A percentile compares a stretch with the other conserved stretches of the same genome.
Conservation (phyloP, 2,888 invertebrate species). For the Ypsolopha scabrella region DNA sequence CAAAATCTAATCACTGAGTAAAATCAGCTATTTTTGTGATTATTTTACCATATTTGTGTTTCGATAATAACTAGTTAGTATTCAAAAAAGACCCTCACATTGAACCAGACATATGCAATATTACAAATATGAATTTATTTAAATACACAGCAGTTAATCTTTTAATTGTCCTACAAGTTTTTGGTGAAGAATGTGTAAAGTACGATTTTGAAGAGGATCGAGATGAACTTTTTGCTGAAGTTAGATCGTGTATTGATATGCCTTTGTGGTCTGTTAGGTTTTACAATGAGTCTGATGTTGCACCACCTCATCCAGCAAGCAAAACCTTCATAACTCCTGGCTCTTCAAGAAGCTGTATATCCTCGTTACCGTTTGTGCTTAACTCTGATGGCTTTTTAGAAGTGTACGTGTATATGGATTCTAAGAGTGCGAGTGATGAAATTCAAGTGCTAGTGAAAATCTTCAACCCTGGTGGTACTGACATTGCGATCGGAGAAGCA, state of each 20-base stretch:
- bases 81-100: neutral
- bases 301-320: conserved; percentile 12
- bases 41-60: neutral
- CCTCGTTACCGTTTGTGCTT: conserved; percentile 12
- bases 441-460: neutral
- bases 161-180: neutral
- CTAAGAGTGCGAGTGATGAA: neutral
- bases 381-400: conserved; percentile 6
- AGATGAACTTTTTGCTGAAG: conserved; percentile 11
- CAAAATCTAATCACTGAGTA: neutral
- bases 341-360: conserved; percentile 13
- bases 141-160: too few species aligned
- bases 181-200: conserved; percentile 15
- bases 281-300: conserved; percentile 8
- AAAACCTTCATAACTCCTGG: conserved; percentile 14
- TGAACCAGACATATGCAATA: neutral
- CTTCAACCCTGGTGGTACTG: neutral
- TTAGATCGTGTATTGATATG: conserved; percentile 15
- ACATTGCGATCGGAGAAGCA: neutral
- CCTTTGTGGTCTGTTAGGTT: conserved; percentile 10
- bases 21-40: neutral
- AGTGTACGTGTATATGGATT: conserved; percentile 6
- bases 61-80: neutral
- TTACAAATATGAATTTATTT: neutral
- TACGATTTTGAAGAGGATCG: conserved; percentile 11